phyloP scores from a whole-genome alignment of 2,113 vertebrate genomes.

The Peromyscus leucopus region DNA sequence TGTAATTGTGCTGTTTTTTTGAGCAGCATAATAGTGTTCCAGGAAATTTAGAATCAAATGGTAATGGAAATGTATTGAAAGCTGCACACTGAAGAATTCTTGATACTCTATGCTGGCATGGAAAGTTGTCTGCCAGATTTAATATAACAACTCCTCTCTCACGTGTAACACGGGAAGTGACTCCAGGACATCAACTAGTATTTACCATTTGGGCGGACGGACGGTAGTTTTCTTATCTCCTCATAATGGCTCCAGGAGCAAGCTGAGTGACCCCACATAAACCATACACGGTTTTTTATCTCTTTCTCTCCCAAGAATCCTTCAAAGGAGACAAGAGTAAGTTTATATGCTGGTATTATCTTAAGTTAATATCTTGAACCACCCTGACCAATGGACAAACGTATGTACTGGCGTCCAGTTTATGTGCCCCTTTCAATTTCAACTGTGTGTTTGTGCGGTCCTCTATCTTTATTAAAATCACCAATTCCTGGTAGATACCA shows the following conservation, averaged over 20 bases:
- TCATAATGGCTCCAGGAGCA: not conserved
- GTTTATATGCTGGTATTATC: constrained; percentile 35
- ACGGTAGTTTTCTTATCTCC: constrained; percentile 38
- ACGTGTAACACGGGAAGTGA: not conserved
- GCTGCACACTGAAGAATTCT: not conserved
- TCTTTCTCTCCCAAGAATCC: constrained; percentile 4
- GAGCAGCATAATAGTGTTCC: not conserved
- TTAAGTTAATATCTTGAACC: constrained; percentile 30
- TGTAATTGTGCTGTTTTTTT: too few species aligned
- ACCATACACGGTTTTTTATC: not conserved
- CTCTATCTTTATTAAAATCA: constrained; percentile 56
- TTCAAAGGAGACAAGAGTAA: constrained; percentile 39
- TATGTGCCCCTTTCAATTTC: constrained; percentile 58
- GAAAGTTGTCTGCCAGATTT: not conserved
- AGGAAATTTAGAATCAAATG: constrained; percentile 12
- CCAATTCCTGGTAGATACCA: constrained; percentile 21
- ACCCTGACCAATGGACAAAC: not conserved
- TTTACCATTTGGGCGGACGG: constrained; percentile 38
- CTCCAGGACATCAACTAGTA: not conserved
- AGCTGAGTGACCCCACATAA: not conserved
- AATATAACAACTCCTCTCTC: not conserved
- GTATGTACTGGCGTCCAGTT: not conserved
- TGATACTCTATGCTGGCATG: not conserved
- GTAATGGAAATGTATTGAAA: constrained; percentile 31
- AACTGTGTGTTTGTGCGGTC: constrained; percentile 16